Evolutionary conservation across 2,888 invertebrate species (phyloP), one percentile per base, ranked within the genome.

Genomic region (Drosophila melanosoma): DNA sequence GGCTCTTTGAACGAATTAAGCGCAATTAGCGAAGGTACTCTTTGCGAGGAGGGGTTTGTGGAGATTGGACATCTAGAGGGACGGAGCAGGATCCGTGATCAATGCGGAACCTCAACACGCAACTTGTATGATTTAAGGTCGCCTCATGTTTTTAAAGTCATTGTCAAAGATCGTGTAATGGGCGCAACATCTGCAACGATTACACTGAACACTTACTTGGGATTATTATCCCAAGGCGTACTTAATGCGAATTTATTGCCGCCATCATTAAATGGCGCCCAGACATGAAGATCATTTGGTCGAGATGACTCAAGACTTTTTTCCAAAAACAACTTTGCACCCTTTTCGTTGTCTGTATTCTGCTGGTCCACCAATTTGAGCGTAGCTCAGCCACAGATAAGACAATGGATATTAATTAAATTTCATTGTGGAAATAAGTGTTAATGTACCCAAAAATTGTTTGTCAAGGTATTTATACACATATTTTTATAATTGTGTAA

Each of bases 211-310:
- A 59, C 54, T 56, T 45, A 59, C 54, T 56, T 56, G 56, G 56
- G 29, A 56, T 56, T 38, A 56, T 26, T 15, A 52, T 61, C 23
- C 71, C 60, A 67, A 79, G 83, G 79, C 81, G 72, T 77, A 82
- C 80, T 84, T 90, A 89, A 90, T 89, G 89, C 89, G 90, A 90
- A 90, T 89, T 90, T 90, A 89, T 89, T 77, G 87, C 87, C 76
- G 76, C 83, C 90, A 78, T 81, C 76, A 90, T 86, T 66, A 60
- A 48, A 75, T 80, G 77, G 77, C 77, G 69, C 45, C 65, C 74
- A 83, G 81, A 76, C 86, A 86, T 72, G 81, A 79, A 87, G 65
- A 80, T 76, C 76, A 65, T 56, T 64, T 42, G 23, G 26, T 15
- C 33, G 20, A 59, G 68, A 78, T 84, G 84, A 84, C 89, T 84